Percentiles rank a stretch among this genome's conserved stretches.
phyloP scores from a whole-genome alignment of 1,140 invertebrate species.

The Drosophila murphyi region DNA sequence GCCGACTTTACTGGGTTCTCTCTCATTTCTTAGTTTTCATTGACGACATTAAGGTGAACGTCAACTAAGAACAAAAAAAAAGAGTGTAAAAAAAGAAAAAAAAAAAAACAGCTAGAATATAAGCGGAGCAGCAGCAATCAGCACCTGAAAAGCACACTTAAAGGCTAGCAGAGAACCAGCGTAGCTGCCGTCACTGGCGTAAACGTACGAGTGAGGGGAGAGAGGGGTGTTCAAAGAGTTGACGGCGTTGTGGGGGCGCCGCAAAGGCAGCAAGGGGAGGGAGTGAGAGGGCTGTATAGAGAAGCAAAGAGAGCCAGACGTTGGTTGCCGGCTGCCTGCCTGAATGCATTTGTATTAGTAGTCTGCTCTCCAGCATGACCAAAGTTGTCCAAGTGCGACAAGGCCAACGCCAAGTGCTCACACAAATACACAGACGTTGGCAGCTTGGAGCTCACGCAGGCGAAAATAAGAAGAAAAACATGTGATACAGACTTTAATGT shows the following conservation, averaged over 20 bases:
- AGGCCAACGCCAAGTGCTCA: slow-evolving; percentile 79
- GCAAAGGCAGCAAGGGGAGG: slow-evolving; percentile 5
- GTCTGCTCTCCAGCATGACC: slow-evolving; percentile 58
- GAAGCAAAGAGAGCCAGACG: slow-evolving; percentile 57
- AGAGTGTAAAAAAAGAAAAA: slow-evolving; percentile 40
- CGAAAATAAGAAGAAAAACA: slow-evolving; percentile 83
- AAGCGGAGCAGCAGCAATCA: slow-evolving; percentile 43
- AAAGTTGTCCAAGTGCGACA: slow-evolving; percentile 75
- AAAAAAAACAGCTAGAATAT: slow-evolving; percentile 71
- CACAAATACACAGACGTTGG: slow-evolving; percentile 45
- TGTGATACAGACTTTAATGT: slow-evolving; percentile 81
- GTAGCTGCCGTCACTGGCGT: slow-evolving; percentile 53
- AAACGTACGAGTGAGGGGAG: slow-evolving; percentile 49
- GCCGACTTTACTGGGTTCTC: slow-evolving; percentile 1
- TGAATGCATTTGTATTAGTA: slow-evolving; percentile 53
- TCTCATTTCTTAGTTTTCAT: slow-evolving; percentile 56
- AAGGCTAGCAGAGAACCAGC: slow-evolving; percentile 40
- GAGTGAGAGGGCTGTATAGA: background rate
- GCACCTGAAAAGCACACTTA: slow-evolving; percentile 77
- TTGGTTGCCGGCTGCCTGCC: slow-evolving; percentile 62
- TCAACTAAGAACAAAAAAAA: slow-evolving; percentile 54
- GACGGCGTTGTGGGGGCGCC: slow-evolving; percentile 30
- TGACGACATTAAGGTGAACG: slow-evolving; percentile 72
- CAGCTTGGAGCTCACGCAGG: slow-evolving; percentile 52
- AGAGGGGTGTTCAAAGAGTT: slow-evolving; percentile 15